Evolutionary conservation across 2,888 invertebrate species (phyloP).

Genomic region (Acronicta psi): DNA sequence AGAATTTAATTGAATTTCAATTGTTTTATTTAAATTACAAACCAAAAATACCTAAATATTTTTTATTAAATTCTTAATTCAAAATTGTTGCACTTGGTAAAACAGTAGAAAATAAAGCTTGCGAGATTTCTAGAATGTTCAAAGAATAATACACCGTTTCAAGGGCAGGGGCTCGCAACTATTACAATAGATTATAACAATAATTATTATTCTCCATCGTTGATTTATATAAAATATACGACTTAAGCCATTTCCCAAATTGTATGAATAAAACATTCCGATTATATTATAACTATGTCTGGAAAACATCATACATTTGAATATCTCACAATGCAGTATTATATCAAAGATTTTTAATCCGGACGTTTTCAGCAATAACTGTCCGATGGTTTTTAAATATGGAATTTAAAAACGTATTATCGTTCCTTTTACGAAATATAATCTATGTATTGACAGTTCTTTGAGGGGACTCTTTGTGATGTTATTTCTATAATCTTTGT

Average conservation of each 20-base stretch:
- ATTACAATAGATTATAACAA: neutral
- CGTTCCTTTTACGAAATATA: conserved; percentile 34
- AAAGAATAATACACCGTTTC: too few relatives aligned
- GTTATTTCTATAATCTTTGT: conserved; percentile 31
- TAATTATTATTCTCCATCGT: neutral
- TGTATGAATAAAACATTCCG: conserved; percentile 25
- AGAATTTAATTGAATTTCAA: too few relatives aligned
- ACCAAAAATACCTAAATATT: too few relatives aligned
- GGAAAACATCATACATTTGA: conserved; percentile 17
- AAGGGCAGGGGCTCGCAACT: too few relatives aligned
- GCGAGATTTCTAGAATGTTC: too few relatives aligned
- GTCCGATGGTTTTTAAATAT: conserved; percentile 39
- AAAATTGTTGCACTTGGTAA: too few relatives aligned
- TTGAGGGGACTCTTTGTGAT: conserved; percentile 30
- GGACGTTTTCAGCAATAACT: conserved; percentile 40
- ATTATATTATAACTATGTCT: conserved; percentile 24
- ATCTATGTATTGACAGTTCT: conserved; percentile 37
- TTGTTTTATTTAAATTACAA: too few relatives aligned
- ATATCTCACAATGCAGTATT: conserved; percentile 25
- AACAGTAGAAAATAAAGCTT: too few relatives aligned
- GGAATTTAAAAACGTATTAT: conserved; percentile 52
- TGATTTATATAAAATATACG: conserved; percentile 16
- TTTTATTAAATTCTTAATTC: too few relatives aligned
- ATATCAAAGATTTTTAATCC: conserved; percentile 21
- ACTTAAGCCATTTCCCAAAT: conserved; percentile 10